These are phyloP conservation scores for Paracanthobrama guichenoti DNA, from an alignment of 2,113 vertebrate genomes.

Conservation along the genomic window DNA sequence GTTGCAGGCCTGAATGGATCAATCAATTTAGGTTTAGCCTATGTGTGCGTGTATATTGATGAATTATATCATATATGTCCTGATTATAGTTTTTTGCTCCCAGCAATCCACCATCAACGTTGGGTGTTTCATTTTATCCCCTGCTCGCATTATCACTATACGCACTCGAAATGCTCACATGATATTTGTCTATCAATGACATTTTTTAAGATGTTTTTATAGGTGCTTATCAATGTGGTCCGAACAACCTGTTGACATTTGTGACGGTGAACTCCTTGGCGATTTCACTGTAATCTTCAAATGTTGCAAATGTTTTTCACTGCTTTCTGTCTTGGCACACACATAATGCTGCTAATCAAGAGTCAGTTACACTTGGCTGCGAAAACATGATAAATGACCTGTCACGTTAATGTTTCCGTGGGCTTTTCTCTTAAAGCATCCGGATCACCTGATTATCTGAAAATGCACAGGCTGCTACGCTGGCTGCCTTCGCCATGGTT, in stretches of 20 bases:
- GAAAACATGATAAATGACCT: conserved; percentile 55
- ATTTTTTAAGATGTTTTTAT: background rate
- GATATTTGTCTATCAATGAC: background rate
- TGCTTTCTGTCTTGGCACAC: background rate
- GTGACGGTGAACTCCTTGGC: background rate
- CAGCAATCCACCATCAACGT: background rate
- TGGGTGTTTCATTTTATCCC: background rate
- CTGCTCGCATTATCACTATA: background rate
- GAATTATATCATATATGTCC: background rate
- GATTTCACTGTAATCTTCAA: background rate
- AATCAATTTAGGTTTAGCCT: background rate
- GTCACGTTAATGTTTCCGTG: conserved; percentile 50
- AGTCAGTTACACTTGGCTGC: conserved; percentile 40
- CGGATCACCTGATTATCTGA: conserved; percentile 52
- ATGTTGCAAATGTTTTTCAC: background rate
- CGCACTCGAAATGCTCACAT: background rate
- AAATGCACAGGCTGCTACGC: conserved; percentile 57
- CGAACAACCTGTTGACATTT: background rate
- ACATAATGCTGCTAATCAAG: background rate
- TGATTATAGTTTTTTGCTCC: background rate
- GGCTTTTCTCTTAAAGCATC: conserved; percentile 48
- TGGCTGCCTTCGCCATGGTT: conserved; percentile 69
- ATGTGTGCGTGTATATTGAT: background rate
- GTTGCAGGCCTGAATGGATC: background rate
- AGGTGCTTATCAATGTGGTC: background rate